These are phyloP conservation scores for Amblyopsis hoosieri DNA, from an alignment of 2,797 vertebrate species.

Conservation along the genomic window DNA sequence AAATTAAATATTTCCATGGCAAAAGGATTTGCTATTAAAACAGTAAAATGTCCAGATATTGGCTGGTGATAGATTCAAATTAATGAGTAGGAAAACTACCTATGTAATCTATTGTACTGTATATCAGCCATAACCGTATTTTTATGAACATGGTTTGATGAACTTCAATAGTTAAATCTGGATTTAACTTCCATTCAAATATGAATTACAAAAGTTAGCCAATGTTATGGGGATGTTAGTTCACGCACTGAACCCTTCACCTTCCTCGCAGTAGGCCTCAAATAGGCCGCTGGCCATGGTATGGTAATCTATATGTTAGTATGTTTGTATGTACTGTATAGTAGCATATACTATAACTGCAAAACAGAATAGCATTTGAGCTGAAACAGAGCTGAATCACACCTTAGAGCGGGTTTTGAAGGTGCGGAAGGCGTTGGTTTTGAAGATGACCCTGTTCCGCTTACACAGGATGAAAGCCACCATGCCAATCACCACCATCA, in stretches of 20 bases:
- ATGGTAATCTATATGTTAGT: too few relatives aligned
- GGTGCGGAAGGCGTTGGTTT: slow-evolving; percentile 89
- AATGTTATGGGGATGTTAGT: too few relatives aligned
- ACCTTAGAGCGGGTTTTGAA: slow-evolving; percentile 94
- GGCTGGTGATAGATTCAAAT: too few relatives aligned
- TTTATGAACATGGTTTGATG: slow-evolving; percentile 5
- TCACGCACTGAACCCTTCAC: too few relatives aligned
- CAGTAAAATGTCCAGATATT: not conserved
- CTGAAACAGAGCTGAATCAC: not conserved
- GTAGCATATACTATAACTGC: too few relatives aligned
- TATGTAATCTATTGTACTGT: too few relatives aligned
- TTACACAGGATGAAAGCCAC: slow-evolving; percentile 92
- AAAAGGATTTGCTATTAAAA: not conserved
- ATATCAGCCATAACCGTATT: too few relatives aligned
- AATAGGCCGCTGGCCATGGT: too few relatives aligned
- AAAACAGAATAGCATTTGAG: too few relatives aligned
- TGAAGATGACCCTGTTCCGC: slow-evolving; percentile 95
- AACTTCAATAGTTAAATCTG: slow-evolving; percentile 37
- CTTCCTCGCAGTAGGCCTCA: too few relatives aligned
- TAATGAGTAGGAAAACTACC: too few relatives aligned
- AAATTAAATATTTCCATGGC: slow-evolving; percentile 3
- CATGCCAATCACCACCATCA: slow-evolving; percentile 91
- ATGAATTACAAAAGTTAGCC: not conserved
- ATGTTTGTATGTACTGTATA: too few relatives aligned
- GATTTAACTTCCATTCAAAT: slow-evolving; percentile 24